phyloP scores from a whole-genome alignment of 35 echinoderm and acorn worm genomes.

The Chiridota heheva region DNA sequence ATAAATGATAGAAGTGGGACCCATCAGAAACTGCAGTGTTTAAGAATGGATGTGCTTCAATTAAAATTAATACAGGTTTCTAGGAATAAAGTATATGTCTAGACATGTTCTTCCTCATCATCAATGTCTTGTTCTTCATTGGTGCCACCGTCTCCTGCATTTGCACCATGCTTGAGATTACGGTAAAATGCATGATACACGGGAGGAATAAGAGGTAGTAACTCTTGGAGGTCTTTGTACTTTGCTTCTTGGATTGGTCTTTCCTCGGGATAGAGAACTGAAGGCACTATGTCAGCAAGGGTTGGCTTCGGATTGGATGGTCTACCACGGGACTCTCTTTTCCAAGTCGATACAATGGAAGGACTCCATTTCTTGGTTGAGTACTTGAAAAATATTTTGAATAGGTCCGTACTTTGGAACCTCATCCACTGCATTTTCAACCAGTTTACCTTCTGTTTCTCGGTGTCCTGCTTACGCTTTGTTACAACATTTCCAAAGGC shows the following conservation, averaged over 20 bases:
- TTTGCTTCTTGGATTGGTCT: not conserved
- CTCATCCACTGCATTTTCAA: not conserved
- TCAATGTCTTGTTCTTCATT: constrained; percentile 14
- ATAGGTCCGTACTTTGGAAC: not conserved
- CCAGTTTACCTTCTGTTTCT: not conserved
- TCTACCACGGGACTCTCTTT: not conserved
- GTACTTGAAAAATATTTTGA: constrained; percentile 7
- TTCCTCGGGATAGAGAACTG: not conserved
- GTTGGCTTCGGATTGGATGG: not conserved
- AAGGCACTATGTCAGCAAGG: not conserved
- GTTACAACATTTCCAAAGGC: not conserved
- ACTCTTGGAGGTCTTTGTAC: not conserved
- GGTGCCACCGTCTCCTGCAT: constrained; percentile 9
- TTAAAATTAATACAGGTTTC: too few species aligned
- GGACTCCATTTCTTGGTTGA: not conserved
- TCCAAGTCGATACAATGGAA: not conserved
- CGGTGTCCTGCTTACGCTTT: constrained; percentile 4
- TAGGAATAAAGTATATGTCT: too few species aligned
- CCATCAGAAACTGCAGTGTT: too few species aligned
- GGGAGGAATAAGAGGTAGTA: not conserved
- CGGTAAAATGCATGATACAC: constrained; percentile 23
- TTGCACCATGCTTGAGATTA: not conserved
- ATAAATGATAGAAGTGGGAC: too few species aligned
- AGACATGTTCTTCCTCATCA: too few species aligned
- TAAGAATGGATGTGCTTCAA: too few species aligned